Percentiles rank a stretch among this genome's conserved stretches.
Conservation (phyloP, 2,888 invertebrate species). For the Halictus quadricinctus region DNA sequence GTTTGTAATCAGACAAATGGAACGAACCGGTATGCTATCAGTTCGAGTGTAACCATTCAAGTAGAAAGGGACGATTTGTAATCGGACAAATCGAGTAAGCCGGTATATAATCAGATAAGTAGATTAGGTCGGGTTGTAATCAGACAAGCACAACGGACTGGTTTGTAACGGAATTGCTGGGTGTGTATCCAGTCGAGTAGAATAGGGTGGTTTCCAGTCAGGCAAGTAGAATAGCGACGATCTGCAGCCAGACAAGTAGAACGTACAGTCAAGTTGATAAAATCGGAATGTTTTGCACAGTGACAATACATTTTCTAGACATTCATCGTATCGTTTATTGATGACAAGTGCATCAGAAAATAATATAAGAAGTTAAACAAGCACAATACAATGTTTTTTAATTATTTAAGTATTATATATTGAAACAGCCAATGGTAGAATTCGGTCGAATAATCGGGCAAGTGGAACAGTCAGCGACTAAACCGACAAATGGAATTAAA, state of each 20-base stretch:
- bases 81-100: not conserved
- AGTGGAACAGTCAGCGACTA: not conserved
- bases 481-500: not conserved
- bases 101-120: not conserved
- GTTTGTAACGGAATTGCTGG: too few relatives aligned
- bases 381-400: too few relatives aligned
- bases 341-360: not conserved
- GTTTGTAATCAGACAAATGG: not conserved
- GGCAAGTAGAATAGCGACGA: not conserved
- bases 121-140: not conserved
- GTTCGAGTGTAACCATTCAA: not conserved
- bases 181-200: not conserved
- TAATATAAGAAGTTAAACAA: too few relatives aligned
- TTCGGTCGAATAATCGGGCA: not conserved
- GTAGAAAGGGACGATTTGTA: not conserved
- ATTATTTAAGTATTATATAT: too few relatives aligned
- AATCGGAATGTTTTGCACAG: too few relatives aligned
- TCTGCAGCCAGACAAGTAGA: not conserved
- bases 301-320: too few relatives aligned
- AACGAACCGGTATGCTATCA: not conserved
- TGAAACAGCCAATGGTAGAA: too few relatives aligned
- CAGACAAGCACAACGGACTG: not conserved
- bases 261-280: not conserved
- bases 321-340: not conserved
- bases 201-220: not conserved